These are phyloP conservation scores for Psophia crepitans DNA, from an alignment of 2,113 vertebrate genomes.

Conservation along the genomic window DNA sequence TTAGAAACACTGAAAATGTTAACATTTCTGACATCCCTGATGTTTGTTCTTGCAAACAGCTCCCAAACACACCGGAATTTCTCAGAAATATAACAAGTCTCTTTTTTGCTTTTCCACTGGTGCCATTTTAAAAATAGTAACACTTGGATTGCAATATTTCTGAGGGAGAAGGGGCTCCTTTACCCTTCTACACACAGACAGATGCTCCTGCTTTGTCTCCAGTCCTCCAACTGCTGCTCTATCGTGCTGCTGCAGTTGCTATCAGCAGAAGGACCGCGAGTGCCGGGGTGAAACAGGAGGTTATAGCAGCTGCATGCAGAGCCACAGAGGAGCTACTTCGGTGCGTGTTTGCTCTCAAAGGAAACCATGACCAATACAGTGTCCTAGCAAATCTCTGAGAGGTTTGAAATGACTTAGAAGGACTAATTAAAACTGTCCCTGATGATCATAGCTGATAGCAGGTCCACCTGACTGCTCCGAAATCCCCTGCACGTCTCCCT, in stretches of 20 bases:
- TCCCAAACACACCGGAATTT: constrained; percentile 13
- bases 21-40: background rate
- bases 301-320: background rate
- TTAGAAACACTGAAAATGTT: background rate
- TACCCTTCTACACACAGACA: background rate
- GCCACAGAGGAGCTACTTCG: background rate
- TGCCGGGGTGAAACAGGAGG: background rate
- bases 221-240: background rate
- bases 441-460: background rate
- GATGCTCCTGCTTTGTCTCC: background rate
- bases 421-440: background rate
- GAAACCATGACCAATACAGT: background rate
- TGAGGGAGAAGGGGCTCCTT: background rate
- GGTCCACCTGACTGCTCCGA: background rate
- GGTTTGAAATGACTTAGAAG: background rate
- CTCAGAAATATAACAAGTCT: background rate
- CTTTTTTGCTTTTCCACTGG: background rate
- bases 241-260: background rate
- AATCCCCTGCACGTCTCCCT: background rate
- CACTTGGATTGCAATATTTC: background rate
- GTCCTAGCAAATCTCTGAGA: background rate
- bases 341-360: background rate
- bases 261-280: background rate
- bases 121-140: constrained; percentile 37
- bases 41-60: background rate